These are phyloP conservation scores for Steinernema khuongi DNA, from an alignment of 1,140 invertebrate species.

Conservation along the genomic window DNA sequence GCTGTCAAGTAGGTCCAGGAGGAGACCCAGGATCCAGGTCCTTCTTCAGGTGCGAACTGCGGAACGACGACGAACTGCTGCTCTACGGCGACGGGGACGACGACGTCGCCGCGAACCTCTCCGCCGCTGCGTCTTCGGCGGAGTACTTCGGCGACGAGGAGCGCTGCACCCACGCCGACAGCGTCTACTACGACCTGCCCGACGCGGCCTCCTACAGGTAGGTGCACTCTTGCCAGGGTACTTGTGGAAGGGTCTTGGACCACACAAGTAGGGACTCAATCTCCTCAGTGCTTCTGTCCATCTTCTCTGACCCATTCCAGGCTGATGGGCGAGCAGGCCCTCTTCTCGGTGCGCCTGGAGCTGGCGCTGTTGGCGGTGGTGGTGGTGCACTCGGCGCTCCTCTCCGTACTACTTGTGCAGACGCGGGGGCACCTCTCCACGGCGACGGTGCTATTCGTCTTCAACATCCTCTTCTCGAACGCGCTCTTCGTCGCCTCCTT, in stretches of 20 bases:
- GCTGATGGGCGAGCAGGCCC: background rate
- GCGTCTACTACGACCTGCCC: background rate
- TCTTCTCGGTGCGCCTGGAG: constrained; percentile 21
- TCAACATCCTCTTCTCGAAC: constrained; percentile 58
- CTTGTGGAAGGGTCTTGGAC: too few relatives aligned
- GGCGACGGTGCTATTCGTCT: constrained; percentile 56
- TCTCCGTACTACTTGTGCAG: constrained; percentile 46
- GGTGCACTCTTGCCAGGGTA: too few relatives aligned
- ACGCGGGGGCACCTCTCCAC: constrained; percentile 52
- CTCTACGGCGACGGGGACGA: background rate
- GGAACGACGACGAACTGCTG: background rate
- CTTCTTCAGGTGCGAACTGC: constrained; percentile 23
- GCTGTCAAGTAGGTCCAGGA: background rate
- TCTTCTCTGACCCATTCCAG: background rate
- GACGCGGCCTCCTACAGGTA: background rate
- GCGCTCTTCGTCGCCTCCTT: constrained; percentile 55
- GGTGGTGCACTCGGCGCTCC: constrained; percentile 41
- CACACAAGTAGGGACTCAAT: too few relatives aligned
- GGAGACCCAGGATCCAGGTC: background rate
- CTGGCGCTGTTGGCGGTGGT: constrained; percentile 42
- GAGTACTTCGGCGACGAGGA: background rate
- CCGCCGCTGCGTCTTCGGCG: too few relatives aligned
- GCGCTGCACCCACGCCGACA: background rate
- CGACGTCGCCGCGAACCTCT: background rate
- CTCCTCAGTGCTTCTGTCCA: too few relatives aligned